These are phyloP conservation scores for Ochotona curzoniae DNA, from an alignment of 2,113 vertebrate genomes.

Conservation along the genomic window DNA sequence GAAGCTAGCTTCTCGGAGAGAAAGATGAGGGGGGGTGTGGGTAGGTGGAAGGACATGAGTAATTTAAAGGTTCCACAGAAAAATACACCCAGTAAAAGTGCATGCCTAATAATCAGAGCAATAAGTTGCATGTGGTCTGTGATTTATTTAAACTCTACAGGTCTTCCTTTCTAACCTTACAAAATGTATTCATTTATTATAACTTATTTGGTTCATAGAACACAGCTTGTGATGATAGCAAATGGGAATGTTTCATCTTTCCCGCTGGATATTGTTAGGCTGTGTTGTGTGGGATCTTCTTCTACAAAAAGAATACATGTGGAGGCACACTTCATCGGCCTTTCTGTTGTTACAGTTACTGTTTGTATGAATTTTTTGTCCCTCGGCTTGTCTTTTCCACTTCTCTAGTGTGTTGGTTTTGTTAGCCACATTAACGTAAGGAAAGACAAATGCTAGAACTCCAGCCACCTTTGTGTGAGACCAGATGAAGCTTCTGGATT, in stretches of 20 bases:
- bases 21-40: background rate
- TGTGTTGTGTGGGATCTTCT: background rate
- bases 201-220: slow-evolving; percentile 40
- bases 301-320: background rate
- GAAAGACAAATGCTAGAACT: background rate
- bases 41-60: slow-evolving; percentile 15
- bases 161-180: slow-evolving; percentile 26
- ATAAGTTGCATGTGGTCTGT: background rate
- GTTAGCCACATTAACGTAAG: background rate
- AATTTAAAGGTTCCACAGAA: slow-evolving; percentile 10
- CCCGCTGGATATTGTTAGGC: slow-evolving; percentile 21
- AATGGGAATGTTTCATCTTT: background rate
- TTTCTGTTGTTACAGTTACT: background rate
- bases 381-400: background rate
- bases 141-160: slow-evolving; percentile 5
- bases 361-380: background rate
- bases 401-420: background rate
- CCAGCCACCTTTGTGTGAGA: too few relatives aligned
- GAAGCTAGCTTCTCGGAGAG: background rate
- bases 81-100: background rate
- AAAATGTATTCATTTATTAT: slow-evolving; percentile 37
- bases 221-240: background rate
- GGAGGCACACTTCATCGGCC: background rate
- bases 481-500: too few relatives aligned
- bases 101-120: background rate